A percentile compares a stretch with the other conserved stretches of the same genome.
Evolutionary conservation across 2,797 vertebrate genomes (phyloP).

Genomic region (Sebastes steindachneri): DNA sequence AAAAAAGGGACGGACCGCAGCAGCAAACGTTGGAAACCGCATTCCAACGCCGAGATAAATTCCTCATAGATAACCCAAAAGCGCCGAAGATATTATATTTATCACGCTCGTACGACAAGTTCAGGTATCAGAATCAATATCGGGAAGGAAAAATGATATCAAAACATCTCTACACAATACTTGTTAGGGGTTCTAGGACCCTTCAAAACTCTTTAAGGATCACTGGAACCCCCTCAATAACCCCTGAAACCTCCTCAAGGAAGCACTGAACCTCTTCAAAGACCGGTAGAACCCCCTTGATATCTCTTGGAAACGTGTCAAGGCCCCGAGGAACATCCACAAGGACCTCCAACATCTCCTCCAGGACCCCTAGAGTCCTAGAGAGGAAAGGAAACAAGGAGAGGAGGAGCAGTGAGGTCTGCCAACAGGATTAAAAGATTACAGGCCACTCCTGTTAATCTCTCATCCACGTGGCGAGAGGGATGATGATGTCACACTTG

Average conservation of each 20-base stretch:
- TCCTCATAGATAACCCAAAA: too few species aligned
- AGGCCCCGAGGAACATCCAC: neutral
- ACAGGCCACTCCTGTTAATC: conserved; percentile 41
- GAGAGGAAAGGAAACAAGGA: neutral
- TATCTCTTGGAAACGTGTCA: neutral
- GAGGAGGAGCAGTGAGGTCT: neutral
- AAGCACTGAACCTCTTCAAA: neutral
- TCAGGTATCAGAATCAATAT: too few species aligned
- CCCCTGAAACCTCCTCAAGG: neutral
- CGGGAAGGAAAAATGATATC: too few species aligned
- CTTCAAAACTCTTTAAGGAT: neutral
- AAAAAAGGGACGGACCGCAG: too few species aligned
- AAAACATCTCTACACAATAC: too few species aligned
- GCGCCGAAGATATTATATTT: too few species aligned
- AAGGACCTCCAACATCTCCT: neutral
- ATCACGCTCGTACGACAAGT: too few species aligned
- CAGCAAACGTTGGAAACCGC: too few species aligned
- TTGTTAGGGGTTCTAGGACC: neutral
- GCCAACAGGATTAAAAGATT: conserved; percentile 51
- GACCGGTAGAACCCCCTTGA: neutral
- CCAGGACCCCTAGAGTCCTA: neutral
- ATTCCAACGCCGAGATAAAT: too few species aligned
- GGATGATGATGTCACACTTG: conserved; percentile 31
- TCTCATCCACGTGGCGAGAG: conserved; percentile 21
- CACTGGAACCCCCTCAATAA: neutral